Evolutionary conservation across 2,113 vertebrate genomes (phyloP).

Genomic region (Laterallus jamaicensis): DNA sequence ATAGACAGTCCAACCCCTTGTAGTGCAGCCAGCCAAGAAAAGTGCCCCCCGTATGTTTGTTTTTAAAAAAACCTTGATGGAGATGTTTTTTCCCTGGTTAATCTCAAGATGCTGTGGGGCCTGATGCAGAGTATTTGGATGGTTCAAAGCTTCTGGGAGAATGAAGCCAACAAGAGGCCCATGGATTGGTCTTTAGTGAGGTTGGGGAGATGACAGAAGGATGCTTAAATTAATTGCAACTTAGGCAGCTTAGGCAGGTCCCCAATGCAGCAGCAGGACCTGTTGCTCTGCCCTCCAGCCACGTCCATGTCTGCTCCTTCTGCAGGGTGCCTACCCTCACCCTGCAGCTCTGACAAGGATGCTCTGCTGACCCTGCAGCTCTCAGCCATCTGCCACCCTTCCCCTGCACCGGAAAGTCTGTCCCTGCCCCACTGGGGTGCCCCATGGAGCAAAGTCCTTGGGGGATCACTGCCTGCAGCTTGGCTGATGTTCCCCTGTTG

Average conservation of each 20-base stretch:
- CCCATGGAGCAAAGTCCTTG: not conserved
- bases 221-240: not conserved
- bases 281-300: not conserved
- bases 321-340: not conserved
- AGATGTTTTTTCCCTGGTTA: not conserved
- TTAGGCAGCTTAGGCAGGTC: not conserved
- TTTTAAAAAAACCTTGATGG: not conserved
- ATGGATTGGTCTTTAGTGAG: not conserved
- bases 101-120: not conserved
- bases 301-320: not conserved
- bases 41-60: not conserved
- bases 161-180: not conserved
- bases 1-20: not conserved
- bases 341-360: not conserved
- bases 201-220: not conserved
- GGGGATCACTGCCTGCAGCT: not conserved
- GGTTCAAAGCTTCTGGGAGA: not conserved
- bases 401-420: not conserved
- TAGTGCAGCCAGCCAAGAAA: not conserved
- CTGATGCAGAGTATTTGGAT: not conserved
- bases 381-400: not conserved
- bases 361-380: not conserved
- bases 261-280: not conserved
- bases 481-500: accelerated
- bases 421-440: not conserved